Evolutionary conservation across 1,140 invertebrate genomes (phyloP), one percentile per base, ranked within the genome.

Genomic region (Eupristina koningsbergeri): DNA sequence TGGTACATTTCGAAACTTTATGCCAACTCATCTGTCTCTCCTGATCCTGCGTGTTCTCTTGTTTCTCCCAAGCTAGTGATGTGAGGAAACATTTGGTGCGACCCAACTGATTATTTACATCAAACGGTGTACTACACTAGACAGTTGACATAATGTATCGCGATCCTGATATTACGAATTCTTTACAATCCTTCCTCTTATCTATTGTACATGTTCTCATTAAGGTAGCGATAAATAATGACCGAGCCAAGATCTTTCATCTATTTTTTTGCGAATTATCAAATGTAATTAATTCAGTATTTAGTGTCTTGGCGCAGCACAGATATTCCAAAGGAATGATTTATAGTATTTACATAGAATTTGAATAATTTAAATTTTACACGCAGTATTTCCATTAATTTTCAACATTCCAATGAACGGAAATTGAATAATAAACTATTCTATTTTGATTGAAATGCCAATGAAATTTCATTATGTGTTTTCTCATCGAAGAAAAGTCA

Each of bases 31-130:
- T 22, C 3, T 22, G 2, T 75, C 22, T 15, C 0, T 58, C 34
- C 39, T 76, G 31, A 41, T 67, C 67, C 31, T 79, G 58, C 61
- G 77, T 41, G 29, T 11, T 2, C 29, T 80, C 19, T 80, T 50
- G n/a, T n/a, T 39, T 69, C 36, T 17, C 45, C 22, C 17, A 36
- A 19, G 67, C 47, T 71, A 34, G 17, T 53, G n/a, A 58, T 29
- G 5, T 47, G 47, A 69, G 50, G 71, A 71, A 58, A 31, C 13
- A 75, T 67, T 80, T 69, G 0, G 17, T 71, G 31, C 15, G 41
- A 3, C 22, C 47, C 1, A 9, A 31, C 17, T 67, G 6, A 53
- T 36, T 36, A 39, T 71, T 41, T 69, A 80, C 29, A 53, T 71
- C 22, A 36, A 45, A 58, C 22, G 61, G 34, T 8, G 53, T 77